phyloP scores from a whole-genome alignment of 2,888 invertebrate species.

The Diachrysia chrysitis region DNA sequence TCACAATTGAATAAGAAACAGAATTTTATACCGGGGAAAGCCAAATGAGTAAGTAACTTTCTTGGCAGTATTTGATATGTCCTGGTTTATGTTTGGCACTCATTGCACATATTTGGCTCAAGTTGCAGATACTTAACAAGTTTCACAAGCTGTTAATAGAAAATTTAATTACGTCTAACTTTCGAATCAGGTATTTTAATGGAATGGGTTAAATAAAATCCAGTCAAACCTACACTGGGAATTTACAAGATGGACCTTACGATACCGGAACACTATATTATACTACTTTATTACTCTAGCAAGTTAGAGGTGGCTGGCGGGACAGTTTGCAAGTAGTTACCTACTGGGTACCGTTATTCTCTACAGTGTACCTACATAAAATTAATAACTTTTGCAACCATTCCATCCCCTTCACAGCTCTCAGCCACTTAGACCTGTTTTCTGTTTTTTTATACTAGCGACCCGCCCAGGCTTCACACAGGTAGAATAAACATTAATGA shows the following conservation, averaged over 20 bases:
- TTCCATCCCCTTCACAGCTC: not conserved
- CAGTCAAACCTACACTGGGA: not conserved
- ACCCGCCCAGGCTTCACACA: too few species aligned
- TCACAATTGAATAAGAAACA: conserved; percentile 32
- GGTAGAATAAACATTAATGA: too few species aligned
- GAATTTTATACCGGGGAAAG: conserved; percentile 18
- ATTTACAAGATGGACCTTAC: not conserved
- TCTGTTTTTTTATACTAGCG: too few species aligned
- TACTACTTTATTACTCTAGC: not conserved
- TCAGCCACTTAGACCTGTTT: not conserved
- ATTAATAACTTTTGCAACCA: conserved; percentile 4
- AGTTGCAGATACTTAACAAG: conserved; percentile 26
- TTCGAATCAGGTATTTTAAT: conserved; percentile 30
- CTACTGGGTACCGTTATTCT: conserved; percentile 4
- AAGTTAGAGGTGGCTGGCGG: not conserved
- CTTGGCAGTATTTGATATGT: conserved; percentile 28
- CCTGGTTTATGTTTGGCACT: conserved; percentile 12
- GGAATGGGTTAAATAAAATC: not conserved
- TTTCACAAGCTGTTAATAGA: conserved; percentile 44
- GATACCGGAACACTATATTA: not conserved
- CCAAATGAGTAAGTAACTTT: conserved; percentile 12
- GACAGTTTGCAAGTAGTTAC: not conserved
- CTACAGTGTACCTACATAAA: not conserved
- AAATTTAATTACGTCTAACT: conserved; percentile 30
- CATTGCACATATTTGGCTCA: conserved; percentile 28